Base-by-base conservation (phyloP, 2,113 vertebrate species). In the Mirza zaza region DNA sequence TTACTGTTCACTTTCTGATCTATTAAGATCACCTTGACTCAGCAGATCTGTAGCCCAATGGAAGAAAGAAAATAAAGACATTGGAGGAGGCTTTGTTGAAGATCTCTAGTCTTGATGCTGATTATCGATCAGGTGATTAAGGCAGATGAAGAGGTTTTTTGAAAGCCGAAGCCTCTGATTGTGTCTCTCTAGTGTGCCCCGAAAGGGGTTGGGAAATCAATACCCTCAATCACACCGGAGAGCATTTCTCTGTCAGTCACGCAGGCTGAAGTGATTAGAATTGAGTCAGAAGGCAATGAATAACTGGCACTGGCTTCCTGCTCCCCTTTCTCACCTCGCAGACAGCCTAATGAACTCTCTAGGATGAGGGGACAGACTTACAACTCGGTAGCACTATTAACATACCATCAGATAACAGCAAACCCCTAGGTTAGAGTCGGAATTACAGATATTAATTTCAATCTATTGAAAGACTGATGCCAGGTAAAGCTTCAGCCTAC, bases 81-180 rank as follows among this genome's bases (percentile, higher is more conserved):
- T 98, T 96, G 98, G 98, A 98, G 98, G 98, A 98, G 98, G 98
- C 99, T 98, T 99, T 99, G 98, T 98, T 98, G 98, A 99, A 99
- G 99, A 99, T 98, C 97, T 98, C 96, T 98, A 98, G 98, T 98
- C 98, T 98, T 98, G 98, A 99, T 98, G 98, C 98, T 99, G 99
- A 99, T 99, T 99, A 99, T 99, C 97, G 99, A 99, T 99, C 99
- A 99, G 98, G 99, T 99, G 99, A 99, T 99, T 99, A 99, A 99
- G 99, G 98, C 98, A 99, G 99, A 99, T 99, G 99, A 99, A 99
- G 99, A 99, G 99, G 98, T 98, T 98, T 99, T 98, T 99, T 99
- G 97, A 99, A 99, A 99, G 99, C 92, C 96, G 97, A 99, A 99
- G 98, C 98, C 98, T 99, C 99, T 99, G 99, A 99, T 99, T 99